phyloP scores from a whole-genome alignment of 2,113 vertebrate genomes.

The Psilopsiagon aurifrons region DNA sequence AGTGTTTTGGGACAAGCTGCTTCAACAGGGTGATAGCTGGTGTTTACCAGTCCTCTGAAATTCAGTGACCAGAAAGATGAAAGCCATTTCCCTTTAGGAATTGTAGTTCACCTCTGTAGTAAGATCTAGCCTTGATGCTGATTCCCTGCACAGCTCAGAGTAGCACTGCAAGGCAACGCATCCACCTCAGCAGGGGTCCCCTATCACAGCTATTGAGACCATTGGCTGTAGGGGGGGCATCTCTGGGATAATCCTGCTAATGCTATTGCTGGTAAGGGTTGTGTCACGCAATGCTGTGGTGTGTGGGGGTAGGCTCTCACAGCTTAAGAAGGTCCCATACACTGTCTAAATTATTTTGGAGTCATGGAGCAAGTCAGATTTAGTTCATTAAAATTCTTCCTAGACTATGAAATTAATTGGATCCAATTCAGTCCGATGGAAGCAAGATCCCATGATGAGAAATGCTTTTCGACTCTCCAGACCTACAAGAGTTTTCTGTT shows the following conservation, averaged over 20 bases:
- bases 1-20: neutral
- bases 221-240: neutral
- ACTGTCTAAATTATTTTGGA: neutral
- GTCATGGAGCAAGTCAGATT: neutral
- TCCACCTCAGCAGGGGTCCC: accelerated
- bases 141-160: neutral
- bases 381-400: conserved; percentile 7
- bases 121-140: neutral
- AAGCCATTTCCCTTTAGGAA: neutral
- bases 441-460: neutral
- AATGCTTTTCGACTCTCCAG: neutral
- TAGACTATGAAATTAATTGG: neutral
- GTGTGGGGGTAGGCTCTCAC: neutral
- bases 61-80: neutral
- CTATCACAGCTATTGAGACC: neutral
- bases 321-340: neutral
- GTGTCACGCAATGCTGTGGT: neutral
- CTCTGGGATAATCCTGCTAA: neutral
- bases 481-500: neutral
- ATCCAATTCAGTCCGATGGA: neutral
- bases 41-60: neutral
- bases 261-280: neutral
- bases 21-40: neutral
- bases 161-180: neutral
- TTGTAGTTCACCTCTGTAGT: neutral